Conservation (phyloP, 2,888 invertebrate genomes). For the Sisyra terminalis region DNA sequence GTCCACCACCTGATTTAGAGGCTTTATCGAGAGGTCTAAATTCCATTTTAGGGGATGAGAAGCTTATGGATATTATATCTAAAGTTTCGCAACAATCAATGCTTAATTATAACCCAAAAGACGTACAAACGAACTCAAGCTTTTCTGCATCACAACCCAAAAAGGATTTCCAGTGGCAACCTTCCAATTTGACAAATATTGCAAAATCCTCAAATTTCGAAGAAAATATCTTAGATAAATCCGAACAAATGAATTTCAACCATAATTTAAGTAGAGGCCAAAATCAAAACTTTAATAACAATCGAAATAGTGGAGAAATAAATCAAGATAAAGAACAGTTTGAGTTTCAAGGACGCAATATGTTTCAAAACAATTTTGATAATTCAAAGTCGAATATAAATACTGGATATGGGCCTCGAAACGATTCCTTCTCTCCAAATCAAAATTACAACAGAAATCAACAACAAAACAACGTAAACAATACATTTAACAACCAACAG, state of each 20-base stretch:
- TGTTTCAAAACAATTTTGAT: neutral
- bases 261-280: neutral
- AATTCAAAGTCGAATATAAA: constrained; percentile 5
- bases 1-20: constrained; percentile 32
- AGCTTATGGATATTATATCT: constrained; percentile 41
- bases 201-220: too few species aligned
- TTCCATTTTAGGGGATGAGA: constrained; percentile 43
- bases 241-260: neutral
- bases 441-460: neutral
- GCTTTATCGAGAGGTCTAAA: constrained; percentile 45
- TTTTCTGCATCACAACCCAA: too few species aligned
- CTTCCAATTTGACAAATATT: too few species aligned
- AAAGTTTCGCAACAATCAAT: constrained; percentile 21
- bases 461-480: too few species aligned
- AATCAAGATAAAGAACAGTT: neutral
- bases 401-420: neutral
- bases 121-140: neutral
- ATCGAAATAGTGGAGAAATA: neutral
- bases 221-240: too few species aligned
- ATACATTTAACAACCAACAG: too few species aligned
- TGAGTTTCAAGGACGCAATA: neutral
- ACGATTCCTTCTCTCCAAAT: constrained; percentile 2
- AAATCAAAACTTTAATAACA: constrained; percentile 7
- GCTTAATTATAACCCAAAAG: constrained; percentile 13
- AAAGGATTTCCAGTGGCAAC: too few species aligned